Evolutionary conservation across 2,797 vertebrate genomes (phyloP).

Genomic region (Tokudaia muenninki): DNA sequence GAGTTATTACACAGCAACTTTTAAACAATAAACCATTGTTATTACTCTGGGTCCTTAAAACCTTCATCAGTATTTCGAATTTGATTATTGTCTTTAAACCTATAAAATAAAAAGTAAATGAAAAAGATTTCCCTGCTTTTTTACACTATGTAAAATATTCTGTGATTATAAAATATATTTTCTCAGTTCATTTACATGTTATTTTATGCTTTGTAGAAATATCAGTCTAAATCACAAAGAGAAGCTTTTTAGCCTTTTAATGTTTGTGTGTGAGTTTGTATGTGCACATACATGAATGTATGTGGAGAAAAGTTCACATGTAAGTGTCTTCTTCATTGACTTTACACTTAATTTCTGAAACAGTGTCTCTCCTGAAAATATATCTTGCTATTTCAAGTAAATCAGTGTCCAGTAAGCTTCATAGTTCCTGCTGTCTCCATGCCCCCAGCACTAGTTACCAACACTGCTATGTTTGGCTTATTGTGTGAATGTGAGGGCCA

Average conservation of each 20-base stretch:
- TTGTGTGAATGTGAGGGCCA: neutral
- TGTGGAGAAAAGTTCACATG: neutral
- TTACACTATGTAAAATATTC: neutral
- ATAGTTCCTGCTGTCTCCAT: neutral
- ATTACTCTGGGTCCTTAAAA: neutral
- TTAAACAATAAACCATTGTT: neutral
- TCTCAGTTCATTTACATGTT: neutral
- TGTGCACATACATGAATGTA: accelerated
- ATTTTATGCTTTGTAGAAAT: neutral
- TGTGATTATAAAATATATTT: neutral
- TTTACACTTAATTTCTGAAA: neutral
- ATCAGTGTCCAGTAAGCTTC: neutral
- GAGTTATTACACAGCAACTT: neutral
- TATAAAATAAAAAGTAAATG: slow-evolving; percentile 46
- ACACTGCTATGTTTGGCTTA: neutral
- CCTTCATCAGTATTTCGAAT: slow-evolving; percentile 31
- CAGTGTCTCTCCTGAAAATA: neutral
- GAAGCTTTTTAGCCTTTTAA: neutral
- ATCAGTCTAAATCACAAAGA: neutral
- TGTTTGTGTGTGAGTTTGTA: neutral
- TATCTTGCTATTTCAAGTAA: neutral
- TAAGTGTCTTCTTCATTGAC: neutral
- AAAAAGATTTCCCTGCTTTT: neutral
- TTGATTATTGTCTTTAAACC: neutral
- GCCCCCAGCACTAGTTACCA: neutral